Conservation (phyloP, 2,888 invertebrate genomes). For the Drosophila hamatofila region DNA sequence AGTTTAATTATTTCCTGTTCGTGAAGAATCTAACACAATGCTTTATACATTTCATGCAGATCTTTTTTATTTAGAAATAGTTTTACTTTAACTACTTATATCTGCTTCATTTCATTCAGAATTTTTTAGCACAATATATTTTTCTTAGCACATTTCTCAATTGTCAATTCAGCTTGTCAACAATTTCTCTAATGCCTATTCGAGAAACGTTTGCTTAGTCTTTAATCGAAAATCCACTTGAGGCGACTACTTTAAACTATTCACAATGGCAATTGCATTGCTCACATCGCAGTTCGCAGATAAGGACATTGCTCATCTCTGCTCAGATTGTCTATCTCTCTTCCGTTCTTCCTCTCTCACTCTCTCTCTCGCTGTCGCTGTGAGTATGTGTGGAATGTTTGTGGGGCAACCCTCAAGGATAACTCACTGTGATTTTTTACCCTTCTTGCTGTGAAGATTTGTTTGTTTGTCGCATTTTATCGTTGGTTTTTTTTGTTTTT, state of each 20-base stretch:
- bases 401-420: constrained; percentile 55
- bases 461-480: constrained; percentile 75
- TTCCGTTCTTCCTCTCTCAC: not conserved
- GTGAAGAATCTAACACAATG: too few species aligned
- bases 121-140: too few species aligned
- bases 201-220: constrained; percentile 29
- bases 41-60: too few species aligned
- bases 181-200: constrained; percentile 2
- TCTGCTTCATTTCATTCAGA: too few species aligned
- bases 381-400: constrained; percentile 9
- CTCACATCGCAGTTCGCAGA: constrained; percentile 33
- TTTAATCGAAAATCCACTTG: constrained; percentile 28
- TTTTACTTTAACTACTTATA: too few species aligned
- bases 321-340: constrained; percentile 29
- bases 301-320: constrained; percentile 67
- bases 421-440: constrained; percentile 61
- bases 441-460: constrained; percentile 43
- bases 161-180: not conserved
- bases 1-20: too few species aligned
- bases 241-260: constrained; percentile 41
- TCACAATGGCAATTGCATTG: constrained; percentile 34
- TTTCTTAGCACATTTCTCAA: too few species aligned
- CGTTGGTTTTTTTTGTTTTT: constrained; percentile 35
- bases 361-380: not conserved
- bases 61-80: too few species aligned